Evolutionary conservation across 2,888 invertebrate genomes (phyloP), one percentile per base, ranked within the genome.

Genomic region (Mactromeris polynyma): DNA sequence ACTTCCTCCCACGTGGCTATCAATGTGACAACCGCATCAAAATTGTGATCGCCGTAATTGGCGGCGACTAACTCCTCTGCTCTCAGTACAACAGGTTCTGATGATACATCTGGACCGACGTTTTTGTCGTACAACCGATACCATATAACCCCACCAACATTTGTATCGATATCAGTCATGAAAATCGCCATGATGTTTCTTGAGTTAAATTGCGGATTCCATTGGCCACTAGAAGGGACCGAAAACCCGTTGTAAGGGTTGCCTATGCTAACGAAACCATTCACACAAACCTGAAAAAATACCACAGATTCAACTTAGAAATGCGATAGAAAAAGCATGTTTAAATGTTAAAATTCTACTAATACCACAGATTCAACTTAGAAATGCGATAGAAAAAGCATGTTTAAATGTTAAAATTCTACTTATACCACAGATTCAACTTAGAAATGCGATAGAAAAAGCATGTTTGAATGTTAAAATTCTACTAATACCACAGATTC

Each of bases 261-360:
- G 0, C 42, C 64, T 1, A 82, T 40, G 14, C 85, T 85, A 38
- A 90, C 42, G 4, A 87, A 9, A n/a, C 90, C 90, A 51, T 90
- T 90, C 0, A 46, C 40, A 78, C 90, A 87, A 40, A 90, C 69
- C 90, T 90, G 82, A 33, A 77, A 51, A 11, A 42, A n/a, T 78
- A 51, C 11, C 2, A 51, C 11, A 51, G 2, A 51, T 17, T 2
- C 11, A 51, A 42, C 6, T 51, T 6, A 9, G 4, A n/a, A n/a
- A n/a, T n/a, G n/a, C n/a, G n/a, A n/a, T n/a, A n/a, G n/a, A n/a
- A n/a, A n/a, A n/a, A n/a, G n/a, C n/a, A n/a, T n/a, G n/a, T n/a
- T n/a, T n/a, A n/a, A n/a, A n/a, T n/a, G n/a, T n/a, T n/a, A n/a
- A n/a, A n/a, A n/a, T n/a, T n/a, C n/a, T n/a, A n/a, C n/a, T n/a